Evolutionary conservation across 2,113 vertebrate genomes (phyloP), one percentile per base, ranked within the genome.

Genomic region (Thamnophis sirtalis): DNA sequence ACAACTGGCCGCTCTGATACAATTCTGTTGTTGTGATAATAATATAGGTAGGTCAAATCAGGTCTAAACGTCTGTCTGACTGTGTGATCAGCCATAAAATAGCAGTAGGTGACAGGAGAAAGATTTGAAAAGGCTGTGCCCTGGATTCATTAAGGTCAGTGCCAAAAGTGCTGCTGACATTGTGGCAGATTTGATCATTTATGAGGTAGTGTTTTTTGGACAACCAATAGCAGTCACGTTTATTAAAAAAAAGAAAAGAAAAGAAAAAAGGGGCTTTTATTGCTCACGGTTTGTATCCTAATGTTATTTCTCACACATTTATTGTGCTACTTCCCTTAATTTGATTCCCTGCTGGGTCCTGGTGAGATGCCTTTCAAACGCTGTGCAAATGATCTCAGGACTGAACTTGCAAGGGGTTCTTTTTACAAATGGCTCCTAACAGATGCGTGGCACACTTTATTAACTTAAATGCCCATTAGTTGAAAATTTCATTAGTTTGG

Each of bases 401-500:
- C 96, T 97, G 97, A 98, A 97, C 97, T 97, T 96, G 87, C 96
- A 95, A 94, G 91, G 97, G 97, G 97, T 98, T 98, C 96, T 98
- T 96, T 96, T 97, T 97, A 97, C 97, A 98, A 97, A 97, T 93
- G 95, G 97, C 94, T 96, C 94, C 17, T 96, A 97, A 97, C 98
- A 98, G 98, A 97, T 98, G 98, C 96, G 97, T 97, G 97, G 97
- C 98, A 98, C 98, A 97, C 97, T 98, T 98, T 98, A 98, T 98
- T 98, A 98, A 98, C 98, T 98, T 97, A 97, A 98, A 97, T 96
- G 97, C 97, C 97, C 97, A 94, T 96, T 96, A 97, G 97, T 97
- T 98, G 98, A 98, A 98, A 98, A 98, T 98, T 98, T 98, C 97
- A 98, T 98, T 98, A 98, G 98, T 98, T 98, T 96, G 97, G 97